Base-by-base conservation (phyloP, 2,113 vertebrate genomes). In the Coreoperca whiteheadi region DNA sequence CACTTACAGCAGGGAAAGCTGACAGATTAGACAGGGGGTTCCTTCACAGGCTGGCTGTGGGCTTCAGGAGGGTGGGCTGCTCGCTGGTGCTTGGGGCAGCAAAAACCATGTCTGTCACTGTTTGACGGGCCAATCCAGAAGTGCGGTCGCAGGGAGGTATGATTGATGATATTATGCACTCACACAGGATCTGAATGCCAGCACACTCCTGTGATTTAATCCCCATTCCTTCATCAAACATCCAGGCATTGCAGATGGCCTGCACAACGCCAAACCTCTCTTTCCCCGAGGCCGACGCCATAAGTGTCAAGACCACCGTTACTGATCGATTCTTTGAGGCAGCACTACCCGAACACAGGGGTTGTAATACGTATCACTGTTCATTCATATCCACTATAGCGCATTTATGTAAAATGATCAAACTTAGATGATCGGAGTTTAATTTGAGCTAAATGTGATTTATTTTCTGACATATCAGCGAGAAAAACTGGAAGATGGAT, bases 161-260 rank as follows among this genome's bases (percentile, higher is more conserved):
- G 94, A 95, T 94, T 93, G 94, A 94, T 95, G 93, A 93, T 90
- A 91, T 93, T 93, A 94, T 90, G 92, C 86, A 87, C 90, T 91
- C 87, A 75, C 48, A 46, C 71, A 83, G 82, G 90, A 92, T 90
- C 89, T 87, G 88, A 93, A 93, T 91, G 90, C 88, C 88, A 83
- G 89, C 67, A 79, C 91, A 84, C 83, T 91, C 77, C 81, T 89
- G 89, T 89, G 89, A 90, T 93, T 92, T 92, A 94, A 93, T 93
- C 89, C 91, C 85, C 23, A 65, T 81, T 84, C 87, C 81, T 86
- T 90, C 93, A 92, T 92, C 89, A 82, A 92, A 94, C 88, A 88
- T 87, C 73, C 76, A 74, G 68, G 57, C 77, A 15, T 20, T 76
- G 87, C 88, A 90, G 89, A 91, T 88, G 87, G 89, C 80, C 87